Evolutionary conservation across 2,797 vertebrate species (phyloP), one percentile per base, ranked within the genome.

Genomic region (Alca torda): DNA sequence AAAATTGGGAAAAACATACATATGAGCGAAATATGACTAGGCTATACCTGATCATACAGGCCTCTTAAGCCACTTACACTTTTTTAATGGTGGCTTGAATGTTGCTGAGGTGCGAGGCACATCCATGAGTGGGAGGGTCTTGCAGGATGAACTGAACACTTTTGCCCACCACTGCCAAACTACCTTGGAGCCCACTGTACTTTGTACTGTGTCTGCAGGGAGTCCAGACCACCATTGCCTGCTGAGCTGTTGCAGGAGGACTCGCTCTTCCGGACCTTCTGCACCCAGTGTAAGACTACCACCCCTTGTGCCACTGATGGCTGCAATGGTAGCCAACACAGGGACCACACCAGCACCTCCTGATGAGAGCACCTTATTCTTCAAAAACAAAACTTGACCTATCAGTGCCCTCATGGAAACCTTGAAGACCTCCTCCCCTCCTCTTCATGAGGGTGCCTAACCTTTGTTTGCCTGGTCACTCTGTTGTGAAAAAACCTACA

Each of bases 281-380:
- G 33, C 46, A 45, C 18, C 24, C 33, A 33, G 10, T 23, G 23
- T 30, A 16, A 53, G 25, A 51, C 73, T 68, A 24, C 9, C 59
- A 5, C 17, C 45, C 3, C 1, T 19, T 4, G 3, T 31, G 50
- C 39, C 39, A 37, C 11, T 41, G 10, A 17, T 0, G 3, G 45
- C 46, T 84, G n/a, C 20, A 67, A 31, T 4, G 16, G 28, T 7
- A 72, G 26, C n/a, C 39, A 68, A 64, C 9, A 35, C 28, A 69
- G 19, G 46, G 16, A 64, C 24, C 10, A 31, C 39, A 33, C 13
- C 24, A 64, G 16, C 30, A 59, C 10, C 60, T 59, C 30, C 46
- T 51, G 31, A 64, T 48, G 41, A 54, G 6, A 75, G 6, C 10
- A 20, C 16, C 35, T 59, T 20, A 31, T 61, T 31, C 31, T 67